These are phyloP conservation scores for Albula glossodonta DNA, from an alignment of 2,113 vertebrate species.

Conservation along the genomic window DNA sequence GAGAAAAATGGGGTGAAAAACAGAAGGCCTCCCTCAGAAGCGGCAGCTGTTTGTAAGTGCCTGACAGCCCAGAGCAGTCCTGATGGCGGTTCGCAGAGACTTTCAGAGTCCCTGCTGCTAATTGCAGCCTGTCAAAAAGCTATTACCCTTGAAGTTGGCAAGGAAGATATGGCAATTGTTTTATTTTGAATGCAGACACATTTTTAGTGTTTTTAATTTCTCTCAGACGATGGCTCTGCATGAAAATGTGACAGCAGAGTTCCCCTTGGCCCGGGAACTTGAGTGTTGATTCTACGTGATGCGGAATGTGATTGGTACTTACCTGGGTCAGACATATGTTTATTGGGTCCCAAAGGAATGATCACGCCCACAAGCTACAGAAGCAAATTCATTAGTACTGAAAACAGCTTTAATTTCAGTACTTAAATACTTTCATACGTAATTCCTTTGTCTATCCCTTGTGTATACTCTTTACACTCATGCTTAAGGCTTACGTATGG, in stretches of 20 bases:
- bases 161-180: neutral
- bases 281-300: neutral
- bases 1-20: neutral
- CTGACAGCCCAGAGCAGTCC: constrained; percentile 13
- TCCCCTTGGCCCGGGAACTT: neutral
- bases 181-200: neutral
- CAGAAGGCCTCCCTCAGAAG: neutral
- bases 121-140: constrained; percentile 36
- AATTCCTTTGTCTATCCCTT: no score
- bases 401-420: no score
- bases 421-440: no score
- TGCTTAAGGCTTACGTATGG: no score
- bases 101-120: constrained; percentile 17
- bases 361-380: neutral
- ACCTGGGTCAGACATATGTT: neutral
- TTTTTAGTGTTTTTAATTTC: neutral
- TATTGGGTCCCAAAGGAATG: neutral
- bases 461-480: no score
- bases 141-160: constrained; percentile 1
- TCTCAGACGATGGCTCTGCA: neutral
- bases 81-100: constrained; percentile 12
- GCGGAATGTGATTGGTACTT: neutral
- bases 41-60: constrained; percentile 2
- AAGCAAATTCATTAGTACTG: no score
- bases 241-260: neutral